Percentiles rank a stretch among this genome's conserved stretches.
Evolutionary conservation across 92 coral and sea anemone species (phyloP).

Genomic region (Epizoanthus illoricatus): DNA sequence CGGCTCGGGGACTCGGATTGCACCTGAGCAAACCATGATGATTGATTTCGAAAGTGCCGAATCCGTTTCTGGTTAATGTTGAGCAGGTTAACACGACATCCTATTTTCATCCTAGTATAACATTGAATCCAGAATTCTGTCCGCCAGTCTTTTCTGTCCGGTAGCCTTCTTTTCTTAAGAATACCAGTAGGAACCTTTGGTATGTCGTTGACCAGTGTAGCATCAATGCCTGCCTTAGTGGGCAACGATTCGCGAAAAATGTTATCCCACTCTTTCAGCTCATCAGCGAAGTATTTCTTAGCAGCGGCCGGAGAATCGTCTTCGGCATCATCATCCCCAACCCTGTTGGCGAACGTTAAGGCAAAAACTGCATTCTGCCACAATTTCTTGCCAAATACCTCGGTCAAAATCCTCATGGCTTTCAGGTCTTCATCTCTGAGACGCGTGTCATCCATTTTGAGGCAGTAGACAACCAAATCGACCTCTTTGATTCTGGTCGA

Average conservation of each 20-base stretch:
- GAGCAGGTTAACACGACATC: neutral
- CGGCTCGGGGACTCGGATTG: too few relatives aligned
- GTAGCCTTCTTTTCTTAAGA: neutral
- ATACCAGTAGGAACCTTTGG: conserved; percentile 30
- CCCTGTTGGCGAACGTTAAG: conserved; percentile 54
- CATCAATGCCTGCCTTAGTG: neutral
- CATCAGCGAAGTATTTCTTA: conserved; percentile 6
- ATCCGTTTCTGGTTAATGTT: too few relatives aligned
- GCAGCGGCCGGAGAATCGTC: neutral
- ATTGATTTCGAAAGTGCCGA: too few relatives aligned
- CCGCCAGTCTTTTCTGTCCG: conserved; percentile 51
- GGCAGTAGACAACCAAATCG: conserved; percentile 50
- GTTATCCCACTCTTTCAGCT: conserved; percentile 10
- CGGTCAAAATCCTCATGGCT: conserved; percentile 37
- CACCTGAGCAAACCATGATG: too few relatives aligned
- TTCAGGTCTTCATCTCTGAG: conserved; percentile 26
- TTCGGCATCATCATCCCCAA: conserved; percentile 39
- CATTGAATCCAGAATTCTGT: conserved; percentile 45
- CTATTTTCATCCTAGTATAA: conserved; percentile 7
- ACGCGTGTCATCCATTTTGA: conserved; percentile 48
- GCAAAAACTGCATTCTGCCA: conserved; percentile 55
- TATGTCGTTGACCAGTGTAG: neutral
- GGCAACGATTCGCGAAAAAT: neutral
- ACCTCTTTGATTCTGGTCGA: neutral
- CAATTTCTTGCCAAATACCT: conserved; percentile 34